Evolutionary conservation across 2,113 vertebrate genomes (phyloP).

Genomic region (Hippocampus mohnikei): DNA sequence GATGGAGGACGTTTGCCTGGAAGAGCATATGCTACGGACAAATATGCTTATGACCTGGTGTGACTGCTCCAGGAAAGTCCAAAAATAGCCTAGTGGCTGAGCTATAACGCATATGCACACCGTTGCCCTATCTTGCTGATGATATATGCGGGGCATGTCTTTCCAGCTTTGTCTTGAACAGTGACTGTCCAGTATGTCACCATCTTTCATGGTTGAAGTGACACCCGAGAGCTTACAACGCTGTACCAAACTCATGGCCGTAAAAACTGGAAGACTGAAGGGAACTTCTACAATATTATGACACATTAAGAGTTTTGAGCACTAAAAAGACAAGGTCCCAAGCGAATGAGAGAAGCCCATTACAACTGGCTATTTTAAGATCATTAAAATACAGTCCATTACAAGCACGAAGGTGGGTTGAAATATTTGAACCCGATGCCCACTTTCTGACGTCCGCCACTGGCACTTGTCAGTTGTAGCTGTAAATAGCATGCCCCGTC

Average conservation of each 20-base stretch:
- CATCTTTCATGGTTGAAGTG: background rate
- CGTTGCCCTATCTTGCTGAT: conserved; percentile 13
- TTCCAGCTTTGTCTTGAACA: background rate
- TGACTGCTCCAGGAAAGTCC: conserved; percentile 25
- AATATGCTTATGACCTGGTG: conserved; percentile 21
- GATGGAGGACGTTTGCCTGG: background rate
- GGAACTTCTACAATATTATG: background rate
- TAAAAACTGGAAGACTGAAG: background rate
- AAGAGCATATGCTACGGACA: conserved; percentile 25
- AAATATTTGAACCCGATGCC: conserved; percentile 25
- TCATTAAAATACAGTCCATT: no score
- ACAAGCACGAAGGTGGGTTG: background rate
- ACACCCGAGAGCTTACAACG: background rate
- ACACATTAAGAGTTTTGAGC: background rate
- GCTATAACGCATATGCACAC: conserved; percentile 19
- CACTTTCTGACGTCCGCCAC: conserved; percentile 28
- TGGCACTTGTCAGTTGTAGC: conserved; percentile 24
- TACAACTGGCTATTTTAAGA: background rate
- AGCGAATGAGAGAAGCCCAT: background rate
- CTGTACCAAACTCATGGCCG: background rate
- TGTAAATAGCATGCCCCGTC: conserved; percentile 56
- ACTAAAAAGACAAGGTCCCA: background rate
- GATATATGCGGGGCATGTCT: conserved; percentile 12
- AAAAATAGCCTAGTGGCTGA: conserved; percentile 30
- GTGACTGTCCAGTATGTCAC: background rate